Percentiles rank a stretch among this genome's conserved stretches.
Conservation (phyloP, 2,888 invertebrate genomes). For the Nemotelus pantherinus region DNA sequence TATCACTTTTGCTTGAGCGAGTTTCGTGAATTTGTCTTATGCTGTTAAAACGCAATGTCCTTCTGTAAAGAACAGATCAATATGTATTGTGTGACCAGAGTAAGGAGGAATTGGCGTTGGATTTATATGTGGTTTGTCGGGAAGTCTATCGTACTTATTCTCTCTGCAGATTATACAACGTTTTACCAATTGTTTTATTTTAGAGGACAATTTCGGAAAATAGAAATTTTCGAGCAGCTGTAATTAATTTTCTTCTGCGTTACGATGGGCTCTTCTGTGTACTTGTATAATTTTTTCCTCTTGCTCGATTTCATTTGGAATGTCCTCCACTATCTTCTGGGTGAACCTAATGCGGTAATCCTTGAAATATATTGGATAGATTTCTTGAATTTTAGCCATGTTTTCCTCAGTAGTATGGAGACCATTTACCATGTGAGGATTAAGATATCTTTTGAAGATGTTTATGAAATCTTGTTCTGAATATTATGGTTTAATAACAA, state of each 20-base stretch:
- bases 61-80: conserved; percentile 43
- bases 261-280: conserved; percentile 48
- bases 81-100: conserved; percentile 34
- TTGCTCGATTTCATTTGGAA: conserved; percentile 39
- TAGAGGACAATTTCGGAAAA: conserved; percentile 41
- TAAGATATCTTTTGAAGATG: conserved; percentile 36
- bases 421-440: conserved; percentile 43
- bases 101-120: conserved; percentile 36
- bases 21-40: conserved; percentile 48
- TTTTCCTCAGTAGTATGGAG: conserved; percentile 28
- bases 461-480: neutral
- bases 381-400: conserved; percentile 45
- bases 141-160: conserved; percentile 46
- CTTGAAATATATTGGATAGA: conserved; percentile 46
- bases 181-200: conserved; percentile 39
- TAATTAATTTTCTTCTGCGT: conserved; percentile 44
- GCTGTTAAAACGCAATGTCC: conserved; percentile 46
- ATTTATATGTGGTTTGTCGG: conserved; percentile 15
- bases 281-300: conserved; percentile 46
- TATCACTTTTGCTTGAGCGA: conserved; percentile 6
- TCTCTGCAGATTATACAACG: conserved; percentile 39
- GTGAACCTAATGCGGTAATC: conserved; percentile 45
- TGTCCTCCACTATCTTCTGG: conserved; percentile 43
- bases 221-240: conserved; percentile 42
- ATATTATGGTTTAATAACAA: conserved; percentile 7